Conservation (phyloP, 2,797 vertebrate genomes). For the Tympanoctomys barrerae region DNA sequence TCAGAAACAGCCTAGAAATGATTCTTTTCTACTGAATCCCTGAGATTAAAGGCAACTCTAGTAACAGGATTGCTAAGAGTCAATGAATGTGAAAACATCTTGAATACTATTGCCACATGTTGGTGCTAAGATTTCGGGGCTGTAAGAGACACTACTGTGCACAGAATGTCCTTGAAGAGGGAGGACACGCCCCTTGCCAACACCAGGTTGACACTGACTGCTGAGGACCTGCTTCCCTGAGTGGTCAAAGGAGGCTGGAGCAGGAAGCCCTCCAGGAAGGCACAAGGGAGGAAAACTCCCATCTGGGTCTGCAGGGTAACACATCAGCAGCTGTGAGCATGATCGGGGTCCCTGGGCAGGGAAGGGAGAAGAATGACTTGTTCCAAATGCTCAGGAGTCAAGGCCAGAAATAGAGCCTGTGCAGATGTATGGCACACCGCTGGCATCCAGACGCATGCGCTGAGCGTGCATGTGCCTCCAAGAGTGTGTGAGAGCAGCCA, state of each 20-base stretch:
- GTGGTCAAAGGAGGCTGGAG: background rate
- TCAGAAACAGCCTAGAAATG: background rate
- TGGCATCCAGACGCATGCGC: background rate
- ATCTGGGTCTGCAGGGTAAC: background rate
- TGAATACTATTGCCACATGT: background rate
- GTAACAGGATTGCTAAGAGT: background rate
- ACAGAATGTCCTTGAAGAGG: background rate
- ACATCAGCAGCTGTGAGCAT: no score
- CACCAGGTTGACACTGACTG: background rate
- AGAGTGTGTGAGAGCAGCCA: no score
- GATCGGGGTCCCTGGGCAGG: background rate
- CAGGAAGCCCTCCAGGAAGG: background rate
- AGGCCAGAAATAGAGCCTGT: no score
- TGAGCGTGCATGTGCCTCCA: background rate
- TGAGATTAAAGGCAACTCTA: background rate
- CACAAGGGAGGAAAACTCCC: no score
- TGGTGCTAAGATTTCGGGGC: background rate
- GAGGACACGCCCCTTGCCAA: background rate
- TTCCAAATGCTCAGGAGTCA: background rate
- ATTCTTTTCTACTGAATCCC: background rate
- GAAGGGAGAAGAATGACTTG: background rate
- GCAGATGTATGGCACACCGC: background rate
- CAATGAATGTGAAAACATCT: background rate
- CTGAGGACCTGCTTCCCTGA: background rate
- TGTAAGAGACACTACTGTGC: background rate